Conservation (phyloP, 2,113 vertebrate species). For the rat (Rattus norvegicus) region DNA sequence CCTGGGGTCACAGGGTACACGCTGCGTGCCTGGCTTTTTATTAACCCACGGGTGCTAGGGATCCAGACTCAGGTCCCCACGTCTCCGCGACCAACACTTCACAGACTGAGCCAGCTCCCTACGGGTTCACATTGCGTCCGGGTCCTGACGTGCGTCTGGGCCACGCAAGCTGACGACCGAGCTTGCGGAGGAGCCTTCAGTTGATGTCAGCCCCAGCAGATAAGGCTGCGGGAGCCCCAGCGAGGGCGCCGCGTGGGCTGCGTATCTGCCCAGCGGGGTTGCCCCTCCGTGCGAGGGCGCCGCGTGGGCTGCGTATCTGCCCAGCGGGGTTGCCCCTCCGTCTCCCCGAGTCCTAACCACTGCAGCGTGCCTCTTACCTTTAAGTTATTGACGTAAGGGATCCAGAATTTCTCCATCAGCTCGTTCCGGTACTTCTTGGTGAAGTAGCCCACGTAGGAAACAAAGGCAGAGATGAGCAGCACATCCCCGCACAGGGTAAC, state of each 20-base stretch:
- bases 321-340: fast-evolving
- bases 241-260: fast-evolving
- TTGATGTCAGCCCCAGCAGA: fast-evolving
- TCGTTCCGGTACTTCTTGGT: conserved; percentile 88
- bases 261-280: background rate
- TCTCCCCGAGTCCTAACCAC: fast-evolving
- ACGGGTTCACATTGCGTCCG: background rate
- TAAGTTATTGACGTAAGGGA: conserved; percentile 82
- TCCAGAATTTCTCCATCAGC: conserved; percentile 86
- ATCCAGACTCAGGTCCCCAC: background rate
- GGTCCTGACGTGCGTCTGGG: fast-evolving
- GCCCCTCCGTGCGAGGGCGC: background rate
- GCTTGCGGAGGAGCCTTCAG: too few species aligned
- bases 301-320: too few species aligned
- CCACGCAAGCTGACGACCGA: too few species aligned
- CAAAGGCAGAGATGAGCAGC: conserved; percentile 85
- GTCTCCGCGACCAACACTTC: background rate
- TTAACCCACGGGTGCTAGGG: background rate
- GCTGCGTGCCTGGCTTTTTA: background rate
- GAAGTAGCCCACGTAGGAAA: conserved; percentile 89
- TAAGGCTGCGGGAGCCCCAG: background rate
- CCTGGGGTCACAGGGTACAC: background rate
- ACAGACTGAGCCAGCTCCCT: background rate
- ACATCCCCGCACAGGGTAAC: conserved; percentile 84
- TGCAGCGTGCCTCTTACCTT: conserved; percentile 55